Base-by-base conservation (phyloP, 30 jellyfish, hydroid and myxozoan genomes). In the Morbakka virulenta region DNA sequence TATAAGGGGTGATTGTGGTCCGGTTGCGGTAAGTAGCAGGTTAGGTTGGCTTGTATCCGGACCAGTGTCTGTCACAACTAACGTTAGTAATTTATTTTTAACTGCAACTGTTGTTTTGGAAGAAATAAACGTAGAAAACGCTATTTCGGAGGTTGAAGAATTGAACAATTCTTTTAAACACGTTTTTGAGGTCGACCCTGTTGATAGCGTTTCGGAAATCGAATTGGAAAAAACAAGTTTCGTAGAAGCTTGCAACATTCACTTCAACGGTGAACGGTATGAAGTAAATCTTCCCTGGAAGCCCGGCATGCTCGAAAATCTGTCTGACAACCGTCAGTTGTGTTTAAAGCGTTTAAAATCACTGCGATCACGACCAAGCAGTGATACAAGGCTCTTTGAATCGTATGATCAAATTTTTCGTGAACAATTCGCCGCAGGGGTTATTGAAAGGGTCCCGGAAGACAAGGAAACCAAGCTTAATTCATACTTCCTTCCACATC, bases 21-120 rank as follows among this genome's bases (percentile, higher is more conserved):
- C 76, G 25, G 76, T 64, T 6, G 76, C 52, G 14, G 57, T 64
- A 2, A 64, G 76, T n/a, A 64, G 76, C 32, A 64, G n/a, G n/a
- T n/a, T n/a, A n/a, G n/a, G n/a, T n/a, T n/a, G n/a, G n/a, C n/a
- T n/a, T n/a, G n/a, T n/a, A 64, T 6, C 11, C 28, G 28, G 76
- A 25, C 21, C 28, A 57, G 76, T 33, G 24, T 24, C 27, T 64
- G n/a, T n/a, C n/a, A n/a, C n/a, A 53, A n/a, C 22, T 53, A 32
- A 53, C 25, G 21, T n/a, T 20, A n/a, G 69, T n/a, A 53, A 32
- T 12, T 53, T n/a, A 53, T 53, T 32, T n/a, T 32, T 28, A n/a
- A 53, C 32, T n/a, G n/a, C n/a, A n/a, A n/a, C n/a, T n/a, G n/a
- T n/a, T n/a, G n/a, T n/a, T n/a, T n/a, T n/a, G n/a, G n/a, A n/a